phyloP scores from a whole-genome alignment of 1,140 invertebrate species.

The Drosophila lacertosa region DNA sequence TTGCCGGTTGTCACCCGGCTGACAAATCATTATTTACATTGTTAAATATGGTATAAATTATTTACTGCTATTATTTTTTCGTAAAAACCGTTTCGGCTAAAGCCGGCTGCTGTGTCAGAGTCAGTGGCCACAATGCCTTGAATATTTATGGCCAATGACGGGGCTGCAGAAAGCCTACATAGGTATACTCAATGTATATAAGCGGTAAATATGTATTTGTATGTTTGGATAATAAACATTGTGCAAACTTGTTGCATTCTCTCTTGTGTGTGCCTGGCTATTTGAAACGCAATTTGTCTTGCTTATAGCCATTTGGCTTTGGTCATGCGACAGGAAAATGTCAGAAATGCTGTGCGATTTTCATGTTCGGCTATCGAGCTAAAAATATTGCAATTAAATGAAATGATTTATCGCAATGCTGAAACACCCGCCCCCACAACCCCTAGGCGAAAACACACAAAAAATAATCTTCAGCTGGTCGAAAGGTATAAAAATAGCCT shows the following conservation, averaged over 20 bases:
- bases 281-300: slow-evolving; percentile 70
- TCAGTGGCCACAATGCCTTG: slow-evolving; percentile 42
- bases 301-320: slow-evolving; percentile 46
- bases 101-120: slow-evolving; percentile 24
- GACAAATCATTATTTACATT: slow-evolving; percentile 79
- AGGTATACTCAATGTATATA: background rate
- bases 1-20: slow-evolving; percentile 57
- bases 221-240: slow-evolving; percentile 53
- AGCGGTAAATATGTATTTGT: background rate
- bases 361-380: slow-evolving; percentile 38
- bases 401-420: slow-evolving; percentile 65
- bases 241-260: slow-evolving; percentile 72
- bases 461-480: slow-evolving; percentile 30
- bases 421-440: slow-evolving; percentile 52
- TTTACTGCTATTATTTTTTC: slow-evolving; percentile 66
- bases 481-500: slow-evolving; percentile 46
- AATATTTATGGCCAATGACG: slow-evolving; percentile 65
- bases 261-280: slow-evolving; percentile 36
- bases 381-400: slow-evolving; percentile 77
- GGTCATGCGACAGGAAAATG: slow-evolving; percentile 36
- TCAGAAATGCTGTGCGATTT: slow-evolving; percentile 50
- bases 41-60: slow-evolving; percentile 72
- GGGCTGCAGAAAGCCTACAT: slow-evolving; percentile 18
- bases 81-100: slow-evolving; percentile 17
- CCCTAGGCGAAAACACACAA: slow-evolving; percentile 7